Base-by-base conservation (phyloP, 2,888 invertebrate genomes). In the Priocnemis perturbator region DNA sequence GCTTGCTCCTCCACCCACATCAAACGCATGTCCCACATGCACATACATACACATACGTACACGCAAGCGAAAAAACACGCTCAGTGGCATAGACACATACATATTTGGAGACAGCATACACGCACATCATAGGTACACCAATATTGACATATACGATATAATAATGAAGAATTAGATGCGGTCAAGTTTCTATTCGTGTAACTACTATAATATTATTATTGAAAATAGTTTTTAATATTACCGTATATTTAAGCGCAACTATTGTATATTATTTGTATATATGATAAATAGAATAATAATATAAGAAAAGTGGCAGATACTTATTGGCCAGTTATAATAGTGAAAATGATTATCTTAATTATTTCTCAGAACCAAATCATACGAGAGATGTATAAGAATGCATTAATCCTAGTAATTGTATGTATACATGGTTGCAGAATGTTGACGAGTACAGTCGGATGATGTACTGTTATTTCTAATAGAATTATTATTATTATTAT, bases 321-420 rank as follows among this genome's bases (percentile, higher is more conserved):
- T 92, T 92, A 92, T 91, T 90, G 93, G 93, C 93, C 93, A 93
- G 93, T 93, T 93, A 85, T 85, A 79, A 85, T 82, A 80, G 83
- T 81, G 77, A 81, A 74, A 81, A 79, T 81, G 80, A 81, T 78
- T 83, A 82, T 84, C 81, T 79, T 81, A 77, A 81, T 84, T 83
- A 81, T 82, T 83, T 86, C 85, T 83, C 84, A 81, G 84, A 85
- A 85, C 84, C 83, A 84, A 85, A 83, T 79, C 79, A 76, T 82
- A 76, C 79, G 77, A 71, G 70, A 76, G 71, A 68, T 71, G 68
- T 78, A 81, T 74, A 70, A 73, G 72, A 71, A 78, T 79, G 81
- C 72, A 64, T 69, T 77, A 74, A 75, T 62, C 67, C 80, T 81
- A 71, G 72, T 56, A 82, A 76, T 70, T 61, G 71, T 71, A 77